Evolutionary conservation across 2,797 vertebrate species (phyloP).

Genomic region (Channa striata): DNA sequence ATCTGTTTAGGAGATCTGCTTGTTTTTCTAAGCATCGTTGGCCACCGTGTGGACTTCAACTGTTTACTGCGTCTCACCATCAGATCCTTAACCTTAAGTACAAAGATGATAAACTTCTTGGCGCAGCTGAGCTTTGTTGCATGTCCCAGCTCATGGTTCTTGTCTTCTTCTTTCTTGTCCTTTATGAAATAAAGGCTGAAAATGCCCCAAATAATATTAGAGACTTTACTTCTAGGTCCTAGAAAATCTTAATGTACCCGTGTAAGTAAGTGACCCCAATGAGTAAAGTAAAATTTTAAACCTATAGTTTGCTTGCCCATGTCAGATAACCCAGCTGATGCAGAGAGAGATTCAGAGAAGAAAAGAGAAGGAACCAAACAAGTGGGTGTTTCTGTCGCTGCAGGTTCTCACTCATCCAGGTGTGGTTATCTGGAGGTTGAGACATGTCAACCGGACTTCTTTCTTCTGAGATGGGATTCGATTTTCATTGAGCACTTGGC

Average conservation of each 20-base stretch:
- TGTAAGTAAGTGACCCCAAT: constrained; percentile 20
- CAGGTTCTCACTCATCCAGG: too few relatives aligned
- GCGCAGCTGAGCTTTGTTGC: not conserved
- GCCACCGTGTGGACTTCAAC: constrained; percentile 69
- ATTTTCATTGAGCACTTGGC: too few relatives aligned
- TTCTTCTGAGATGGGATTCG: too few relatives aligned
- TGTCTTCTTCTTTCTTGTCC: too few relatives aligned
- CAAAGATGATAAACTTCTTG: constrained; percentile 23
- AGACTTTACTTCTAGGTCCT: constrained; percentile 16
- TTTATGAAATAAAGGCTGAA: too few relatives aligned
- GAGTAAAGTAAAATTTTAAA: constrained; percentile 14
- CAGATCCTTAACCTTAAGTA: constrained; percentile 45
- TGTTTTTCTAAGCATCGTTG: constrained; percentile 80
- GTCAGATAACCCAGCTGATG: constrained; percentile 71
- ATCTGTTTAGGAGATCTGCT: constrained; percentile 74
- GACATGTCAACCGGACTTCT: too few relatives aligned
- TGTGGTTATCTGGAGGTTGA: too few relatives aligned
- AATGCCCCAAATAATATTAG: not conserved
- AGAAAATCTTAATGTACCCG: constrained; percentile 13
- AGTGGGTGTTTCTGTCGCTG: constrained; percentile 41
- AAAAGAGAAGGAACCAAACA: constrained; percentile 29
- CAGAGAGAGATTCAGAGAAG: constrained; percentile 32
- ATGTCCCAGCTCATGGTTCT: too few relatives aligned
- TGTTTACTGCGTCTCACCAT: constrained; percentile 51
- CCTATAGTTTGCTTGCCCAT: constrained; percentile 44